phyloP scores from a whole-genome alignment of 2,113 vertebrate genomes.

The Condylura cristata region DNA sequence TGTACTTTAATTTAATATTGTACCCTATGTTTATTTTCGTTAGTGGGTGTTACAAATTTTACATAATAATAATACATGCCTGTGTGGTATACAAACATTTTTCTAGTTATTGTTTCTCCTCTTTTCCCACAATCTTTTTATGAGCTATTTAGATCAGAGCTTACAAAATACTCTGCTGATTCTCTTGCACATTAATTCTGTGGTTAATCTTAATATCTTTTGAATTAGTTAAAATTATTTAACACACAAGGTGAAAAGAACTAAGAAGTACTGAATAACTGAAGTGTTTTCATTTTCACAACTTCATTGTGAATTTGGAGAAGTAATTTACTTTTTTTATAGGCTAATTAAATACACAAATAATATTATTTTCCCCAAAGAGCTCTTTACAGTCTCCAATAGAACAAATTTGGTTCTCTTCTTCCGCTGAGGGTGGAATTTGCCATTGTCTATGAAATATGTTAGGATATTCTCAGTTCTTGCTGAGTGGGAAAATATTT shows the following conservation, averaged over 20 bases:
- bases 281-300: slow-evolving; percentile 47
- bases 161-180: slow-evolving; percentile 28
- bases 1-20: slow-evolving; percentile 47
- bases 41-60: slow-evolving; percentile 17
- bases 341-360: background rate
- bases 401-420: slow-evolving; percentile 10
- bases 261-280: slow-evolving; percentile 31
- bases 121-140: slow-evolving; percentile 1
- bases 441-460: background rate
- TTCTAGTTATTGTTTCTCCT: slow-evolving; percentile 30
- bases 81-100: slow-evolving; percentile 27
- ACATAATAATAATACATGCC: background rate
- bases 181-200: background rate
- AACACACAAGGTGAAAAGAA: slow-evolving; percentile 12
- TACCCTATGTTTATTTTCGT: slow-evolving; percentile 24
- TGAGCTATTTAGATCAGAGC: slow-evolving; percentile 47
- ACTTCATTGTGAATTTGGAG: slow-evolving; percentile 28
- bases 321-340: slow-evolving; percentile 26
- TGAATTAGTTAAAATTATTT: slow-evolving; percentile 49
- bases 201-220: slow-evolving; percentile 24
- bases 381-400: slow-evolving; percentile 6
- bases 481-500: slow-evolving; percentile 12
- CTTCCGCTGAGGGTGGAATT: background rate
- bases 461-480: slow-evolving; percentile 11
- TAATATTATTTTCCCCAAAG: background rate